Evolutionary conservation across 1,140 invertebrate species (phyloP).

Genomic region (Drosophila leontia): DNA sequence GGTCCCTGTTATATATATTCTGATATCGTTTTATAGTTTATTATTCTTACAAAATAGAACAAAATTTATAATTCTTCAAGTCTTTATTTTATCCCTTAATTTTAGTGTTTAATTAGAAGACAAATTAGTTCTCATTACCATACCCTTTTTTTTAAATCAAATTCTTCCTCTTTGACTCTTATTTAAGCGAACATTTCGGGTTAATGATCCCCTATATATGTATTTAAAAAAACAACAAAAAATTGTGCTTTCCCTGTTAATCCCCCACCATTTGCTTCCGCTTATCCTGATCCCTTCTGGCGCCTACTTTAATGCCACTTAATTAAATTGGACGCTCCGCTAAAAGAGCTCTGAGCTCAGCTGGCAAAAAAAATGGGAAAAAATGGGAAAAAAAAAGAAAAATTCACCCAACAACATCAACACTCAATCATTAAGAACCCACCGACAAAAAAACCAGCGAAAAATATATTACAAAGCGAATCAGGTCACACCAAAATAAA

Average conservation of each 20-base stretch:
- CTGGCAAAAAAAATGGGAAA: conserved; percentile 18
- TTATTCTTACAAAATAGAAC: no score
- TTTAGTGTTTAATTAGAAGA: neutral
- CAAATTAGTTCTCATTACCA: neutral
- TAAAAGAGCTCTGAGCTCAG: conserved; percentile 13
- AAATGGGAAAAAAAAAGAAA: conserved; percentile 31
- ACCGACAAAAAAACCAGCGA: conserved; percentile 21
- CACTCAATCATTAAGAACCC: conserved; percentile 63
- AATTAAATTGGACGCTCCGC: conserved; percentile 68
- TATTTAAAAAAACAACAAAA: neutral
- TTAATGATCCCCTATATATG: neutral
- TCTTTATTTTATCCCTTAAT: neutral
- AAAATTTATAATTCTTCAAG: no score
- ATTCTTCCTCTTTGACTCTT: no score
- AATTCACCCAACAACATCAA: conserved; percentile 49
- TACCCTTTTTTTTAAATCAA: neutral
- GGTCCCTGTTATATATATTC: no score
- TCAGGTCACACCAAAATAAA: conserved; percentile 29
- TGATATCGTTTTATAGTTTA: no score
- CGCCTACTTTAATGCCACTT: conserved; percentile 57
- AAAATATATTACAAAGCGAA: conserved; percentile 23
- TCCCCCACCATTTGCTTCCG: neutral
- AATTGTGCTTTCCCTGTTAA: conserved; percentile 4
- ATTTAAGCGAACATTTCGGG: conserved; percentile 1
- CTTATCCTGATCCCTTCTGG: conserved; percentile 30